Percentiles rank a stretch among this genome's conserved stretches.
These are phyloP conservation scores for Sphenodon punctatus DNA, from an alignment of 2,797 vertebrate species.

Conservation along the genomic window DNA sequence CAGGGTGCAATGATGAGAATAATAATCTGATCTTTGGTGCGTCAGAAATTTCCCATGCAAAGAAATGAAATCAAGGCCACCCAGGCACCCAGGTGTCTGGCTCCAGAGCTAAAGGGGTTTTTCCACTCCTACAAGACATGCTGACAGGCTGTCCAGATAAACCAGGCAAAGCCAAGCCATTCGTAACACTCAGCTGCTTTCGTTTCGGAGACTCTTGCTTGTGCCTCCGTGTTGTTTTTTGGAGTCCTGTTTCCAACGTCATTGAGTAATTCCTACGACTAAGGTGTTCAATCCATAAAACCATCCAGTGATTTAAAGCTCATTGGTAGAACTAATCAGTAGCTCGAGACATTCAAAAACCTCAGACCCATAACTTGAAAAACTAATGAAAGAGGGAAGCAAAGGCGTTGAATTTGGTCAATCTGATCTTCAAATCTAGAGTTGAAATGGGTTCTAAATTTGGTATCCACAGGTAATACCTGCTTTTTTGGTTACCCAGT, in stretches of 20 bases:
- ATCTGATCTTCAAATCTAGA: background rate
- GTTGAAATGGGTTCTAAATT: no score
- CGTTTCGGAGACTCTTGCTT: background rate
- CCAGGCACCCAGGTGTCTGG: conserved; percentile 67
- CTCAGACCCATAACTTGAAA: conserved; percentile 4
- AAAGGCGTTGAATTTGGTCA: background rate
- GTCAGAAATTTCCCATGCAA: conserved; percentile 54
- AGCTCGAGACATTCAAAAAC: conserved; percentile 34
- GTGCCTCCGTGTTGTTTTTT: conserved; percentile 3
- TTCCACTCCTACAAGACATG: conserved; percentile 65
- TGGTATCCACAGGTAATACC: no score
- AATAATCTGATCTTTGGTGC: conserved; percentile 25
- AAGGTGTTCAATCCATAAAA: conserved; percentile 14
- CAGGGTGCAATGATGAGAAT: no score
- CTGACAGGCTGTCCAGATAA: conserved; percentile 71
- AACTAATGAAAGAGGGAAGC: background rate
- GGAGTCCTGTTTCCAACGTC: background rate
- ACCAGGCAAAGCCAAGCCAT: conserved; percentile 65
- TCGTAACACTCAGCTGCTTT: conserved; percentile 37
- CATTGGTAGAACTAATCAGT: conserved; percentile 26
- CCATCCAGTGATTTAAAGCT: background rate
- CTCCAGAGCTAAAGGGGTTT: conserved; percentile 68
- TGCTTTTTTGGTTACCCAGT: no score
- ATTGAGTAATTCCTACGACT: background rate
- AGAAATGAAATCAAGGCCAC: conserved; percentile 60